Evolutionary conservation across 2,797 vertebrate genomes (phyloP), one percentile per base, ranked within the genome.

Genomic region (Acrocephalus scirpaceus): DNA sequence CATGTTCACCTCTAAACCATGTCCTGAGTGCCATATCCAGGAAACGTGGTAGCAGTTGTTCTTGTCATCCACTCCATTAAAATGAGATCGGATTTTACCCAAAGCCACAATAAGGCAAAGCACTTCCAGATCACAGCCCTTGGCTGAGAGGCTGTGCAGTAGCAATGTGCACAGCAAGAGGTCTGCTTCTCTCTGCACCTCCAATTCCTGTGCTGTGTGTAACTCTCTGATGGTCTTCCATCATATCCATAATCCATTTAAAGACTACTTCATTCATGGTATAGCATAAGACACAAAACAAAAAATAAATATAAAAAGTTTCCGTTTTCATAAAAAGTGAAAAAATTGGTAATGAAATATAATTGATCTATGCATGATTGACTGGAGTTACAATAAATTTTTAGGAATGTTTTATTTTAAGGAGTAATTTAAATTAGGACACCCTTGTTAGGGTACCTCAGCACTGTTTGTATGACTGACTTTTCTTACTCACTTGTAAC

Each of bases 111-210:
- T 8, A 29, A 80, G 27, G 22, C 67, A 70, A 70, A 82, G 40
- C 8, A 4, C 16, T 73, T 70, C 12, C 36, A 42, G 47, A 11
- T 44, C 34, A 27, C 30, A 53, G 50, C 57, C 20, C 10, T 67
- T 2, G 1, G n/a, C 73, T 51, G 48, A 74, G n/a, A 40, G 25
- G 21, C 75, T 0, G 0, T 9, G 62, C 16, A 4, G 10, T 18
- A 21, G 14, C 1, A 3, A 13, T 76, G 47, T 82, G 56, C 29
- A 6, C 7, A 2, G 67, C 2, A 4, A 42, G 11, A 16, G 19
- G 17, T 51, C 36, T 86, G 2, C 42, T 70, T 40, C 64, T 36
- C 50, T 57, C 36, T 69, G 30, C 54, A 42, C 29, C 30, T 42
- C 72, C 42, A 32, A 0, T 62, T 94, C 30, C 36, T 54, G 17